A percentile compares a stretch with the other conserved stretches of the same genome.
These are phyloP conservation scores for Hypselothyrea guttata DNA, from an alignment of 2,888 invertebrate genomes.

Conservation along the genomic window DNA sequence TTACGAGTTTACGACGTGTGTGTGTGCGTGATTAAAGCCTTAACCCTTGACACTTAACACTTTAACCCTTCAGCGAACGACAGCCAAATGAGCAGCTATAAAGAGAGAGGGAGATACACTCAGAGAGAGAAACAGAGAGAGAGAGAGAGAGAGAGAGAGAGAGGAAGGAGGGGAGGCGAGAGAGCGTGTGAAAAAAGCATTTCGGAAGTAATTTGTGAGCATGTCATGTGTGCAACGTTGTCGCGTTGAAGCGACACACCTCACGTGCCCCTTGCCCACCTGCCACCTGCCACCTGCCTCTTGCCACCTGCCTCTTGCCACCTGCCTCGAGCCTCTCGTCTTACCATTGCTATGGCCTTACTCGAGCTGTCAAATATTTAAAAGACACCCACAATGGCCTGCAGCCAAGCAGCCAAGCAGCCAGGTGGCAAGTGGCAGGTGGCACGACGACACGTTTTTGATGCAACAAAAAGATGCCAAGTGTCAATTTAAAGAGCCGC, in stretches of 20 bases:
- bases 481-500: conserved; percentile 76
- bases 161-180: background rate
- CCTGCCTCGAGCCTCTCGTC: background rate
- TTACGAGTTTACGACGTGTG: conserved; percentile 16
- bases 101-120: background rate
- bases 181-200: conserved; percentile 44
- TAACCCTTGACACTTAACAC: background rate
- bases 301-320: background rate
- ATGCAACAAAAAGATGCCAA: conserved; percentile 76
- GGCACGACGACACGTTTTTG: conserved; percentile 54
- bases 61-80: background rate
- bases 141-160: conserved; percentile 13
- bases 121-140: no score
- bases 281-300: background rate
- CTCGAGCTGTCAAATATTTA: conserved; percentile 60
- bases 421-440: conserved; percentile 14
- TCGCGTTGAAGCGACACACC: no score
- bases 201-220: conserved; percentile 56
- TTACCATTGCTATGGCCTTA: conserved; percentile 9
- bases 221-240: conserved; percentile 55
- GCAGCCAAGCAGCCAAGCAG: conserved; percentile 8
- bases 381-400: conserved; percentile 41
- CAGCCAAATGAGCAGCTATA: background rate
- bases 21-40: conserved; percentile 14
- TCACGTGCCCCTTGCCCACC: no score